Percentiles rank a stretch among this genome's conserved stretches.
phyloP scores from a whole-genome alignment of 2,113 vertebrate genomes.

The Tupaia chinensis region DNA sequence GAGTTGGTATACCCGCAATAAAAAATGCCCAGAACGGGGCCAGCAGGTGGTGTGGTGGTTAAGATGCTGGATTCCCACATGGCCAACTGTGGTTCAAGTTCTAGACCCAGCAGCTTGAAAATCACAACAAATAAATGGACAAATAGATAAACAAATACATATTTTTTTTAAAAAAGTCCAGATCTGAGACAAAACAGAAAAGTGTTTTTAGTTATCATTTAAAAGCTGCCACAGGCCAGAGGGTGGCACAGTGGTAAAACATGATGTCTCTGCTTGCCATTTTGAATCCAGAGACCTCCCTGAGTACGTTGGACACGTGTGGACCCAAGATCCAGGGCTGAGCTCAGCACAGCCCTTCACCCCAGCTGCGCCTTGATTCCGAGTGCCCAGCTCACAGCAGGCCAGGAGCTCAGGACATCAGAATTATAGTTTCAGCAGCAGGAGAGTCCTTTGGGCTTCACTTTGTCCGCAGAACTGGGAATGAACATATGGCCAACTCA shows the following conservation, averaged over 20 bases:
- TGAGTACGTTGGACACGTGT: too few relatives aligned
- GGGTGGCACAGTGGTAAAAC: too few relatives aligned
- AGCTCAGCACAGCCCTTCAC: not conserved
- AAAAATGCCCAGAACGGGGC: slow-evolving; percentile 83
- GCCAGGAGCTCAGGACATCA: not conserved
- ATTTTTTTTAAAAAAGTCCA: slow-evolving; percentile 83
- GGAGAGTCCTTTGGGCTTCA: not conserved
- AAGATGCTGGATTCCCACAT: too few relatives aligned
- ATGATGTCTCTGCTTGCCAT: too few relatives aligned
- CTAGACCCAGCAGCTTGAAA: too few relatives aligned
- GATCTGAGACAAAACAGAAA: slow-evolving; percentile 90
- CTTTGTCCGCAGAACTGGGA: not conserved
- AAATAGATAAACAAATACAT: too few relatives aligned
- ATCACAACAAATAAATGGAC: too few relatives aligned
- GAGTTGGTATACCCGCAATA: slow-evolving; percentile 87
- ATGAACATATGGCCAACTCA: not conserved
- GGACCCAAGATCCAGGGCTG: too few relatives aligned
- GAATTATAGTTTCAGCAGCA: not conserved
- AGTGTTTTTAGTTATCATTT: slow-evolving; percentile 89
- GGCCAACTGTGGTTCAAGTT: too few relatives aligned
- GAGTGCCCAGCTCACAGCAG: not conserved
- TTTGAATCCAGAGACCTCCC: too few relatives aligned
- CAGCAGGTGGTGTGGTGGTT: too few relatives aligned
- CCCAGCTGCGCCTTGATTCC: not conserved
- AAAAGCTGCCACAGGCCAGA: slow-evolving; percentile 81